A percentile compares a stretch with the other conserved stretches of the same genome.
Evolutionary conservation across 2,113 vertebrate species (phyloP).

Genomic region (Oophaga pumilio): DNA sequence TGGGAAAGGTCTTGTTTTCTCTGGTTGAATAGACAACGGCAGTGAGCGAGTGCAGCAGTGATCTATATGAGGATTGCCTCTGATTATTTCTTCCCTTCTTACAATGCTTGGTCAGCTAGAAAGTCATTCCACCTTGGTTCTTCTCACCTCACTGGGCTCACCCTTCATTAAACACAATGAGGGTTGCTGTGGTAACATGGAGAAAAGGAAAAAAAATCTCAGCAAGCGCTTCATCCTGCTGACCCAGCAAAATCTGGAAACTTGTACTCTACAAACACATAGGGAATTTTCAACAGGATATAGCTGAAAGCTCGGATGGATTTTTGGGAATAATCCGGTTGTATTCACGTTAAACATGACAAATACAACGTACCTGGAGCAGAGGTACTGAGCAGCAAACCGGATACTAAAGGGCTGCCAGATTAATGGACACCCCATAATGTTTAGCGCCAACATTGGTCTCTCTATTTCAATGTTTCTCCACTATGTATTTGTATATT

Average conservation of each 20-base stretch:
- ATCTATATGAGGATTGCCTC: conserved; percentile 29
- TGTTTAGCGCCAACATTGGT: background rate
- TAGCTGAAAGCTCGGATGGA: background rate
- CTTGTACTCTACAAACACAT: conserved; percentile 3
- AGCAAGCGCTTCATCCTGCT: conserved; percentile 18
- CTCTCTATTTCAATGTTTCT: background rate
- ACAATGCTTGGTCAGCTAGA: conserved; percentile 40
- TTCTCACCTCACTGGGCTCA: conserved; percentile 34
- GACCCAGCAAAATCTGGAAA: conserved; percentile 36
- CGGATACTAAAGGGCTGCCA: background rate
- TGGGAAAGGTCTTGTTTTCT: conserved; percentile 9
- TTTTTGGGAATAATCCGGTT: background rate
- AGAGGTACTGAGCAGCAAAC: background rate
- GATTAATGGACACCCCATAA: background rate
- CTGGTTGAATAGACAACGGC: background rate
- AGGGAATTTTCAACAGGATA: conserved; percentile 15
- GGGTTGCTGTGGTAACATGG: conserved; percentile 34
- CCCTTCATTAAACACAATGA: conserved; percentile 35
- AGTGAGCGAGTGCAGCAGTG: background rate
- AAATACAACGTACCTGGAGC: background rate
- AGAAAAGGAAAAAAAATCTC: conserved; percentile 8
- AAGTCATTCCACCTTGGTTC: conserved; percentile 15
- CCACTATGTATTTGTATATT: too few species aligned
- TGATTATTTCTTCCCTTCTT: conserved; percentile 10
- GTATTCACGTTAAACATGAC: background rate